Conservation (phyloP, 2,113 vertebrate species). For the Amazona vittata region DNA sequence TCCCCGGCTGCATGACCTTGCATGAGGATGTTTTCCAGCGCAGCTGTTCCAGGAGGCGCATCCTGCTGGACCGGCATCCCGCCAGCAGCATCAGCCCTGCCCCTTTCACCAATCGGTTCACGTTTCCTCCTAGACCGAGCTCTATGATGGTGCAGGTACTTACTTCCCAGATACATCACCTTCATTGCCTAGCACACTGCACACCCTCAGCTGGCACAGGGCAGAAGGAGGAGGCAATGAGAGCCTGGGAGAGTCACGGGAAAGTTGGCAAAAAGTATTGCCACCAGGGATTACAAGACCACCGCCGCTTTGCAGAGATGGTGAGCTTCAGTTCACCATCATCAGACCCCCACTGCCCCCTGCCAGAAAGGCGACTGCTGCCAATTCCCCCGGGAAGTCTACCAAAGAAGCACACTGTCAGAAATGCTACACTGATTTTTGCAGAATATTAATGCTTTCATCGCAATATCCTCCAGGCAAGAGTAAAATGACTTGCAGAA, state of each 20-base stretch:
- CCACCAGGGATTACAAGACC: neutral
- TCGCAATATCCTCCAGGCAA: constrained; percentile 18
- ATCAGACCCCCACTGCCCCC: neutral
- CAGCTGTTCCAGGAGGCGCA: neutral
- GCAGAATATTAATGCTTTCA: constrained; percentile 55
- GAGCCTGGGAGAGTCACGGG: neutral
- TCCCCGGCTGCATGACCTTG: neutral
- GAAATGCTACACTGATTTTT: constrained; percentile 15
- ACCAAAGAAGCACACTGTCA: neutral
- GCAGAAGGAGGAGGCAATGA: neutral
- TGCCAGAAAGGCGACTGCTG: neutral
- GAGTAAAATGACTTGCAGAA: constrained; percentile 51
- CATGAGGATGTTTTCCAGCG: neutral
- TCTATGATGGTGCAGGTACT: neutral
- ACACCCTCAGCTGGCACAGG: neutral
- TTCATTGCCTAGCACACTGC: neutral
- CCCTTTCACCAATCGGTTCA: neutral
- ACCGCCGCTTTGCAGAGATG: neutral
- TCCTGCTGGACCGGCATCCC: fast-evolving
- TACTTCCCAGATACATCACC: neutral
- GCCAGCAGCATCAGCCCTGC: neutral
- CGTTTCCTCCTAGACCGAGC: neutral
- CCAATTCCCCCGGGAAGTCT: neutral
- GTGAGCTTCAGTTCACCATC: neutral
- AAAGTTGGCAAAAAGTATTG: neutral